Percentiles rank a stretch among this genome's conserved stretches.
phyloP scores from a whole-genome alignment of 2,888 invertebrate genomes.

The Himalopsyche tibetana region DNA sequence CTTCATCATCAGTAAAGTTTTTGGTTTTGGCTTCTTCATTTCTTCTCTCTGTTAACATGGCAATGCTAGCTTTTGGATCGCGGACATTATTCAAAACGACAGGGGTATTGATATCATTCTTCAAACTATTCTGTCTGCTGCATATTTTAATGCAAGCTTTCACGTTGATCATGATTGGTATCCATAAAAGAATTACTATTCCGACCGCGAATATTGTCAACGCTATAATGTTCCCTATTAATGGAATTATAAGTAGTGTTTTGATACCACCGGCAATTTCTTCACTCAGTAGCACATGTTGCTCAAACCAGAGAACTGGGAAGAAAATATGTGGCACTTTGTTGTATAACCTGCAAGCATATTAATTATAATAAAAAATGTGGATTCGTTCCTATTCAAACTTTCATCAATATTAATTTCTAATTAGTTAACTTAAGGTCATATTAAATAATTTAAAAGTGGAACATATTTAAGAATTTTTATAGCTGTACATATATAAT shows the following conservation, averaged over 20 bases:
- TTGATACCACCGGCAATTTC: constrained; percentile 77
- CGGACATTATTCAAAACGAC: constrained; percentile 68
- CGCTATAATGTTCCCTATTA: constrained; percentile 75
- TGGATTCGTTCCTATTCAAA: too few species aligned
- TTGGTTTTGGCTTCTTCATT: constrained; percentile 51
- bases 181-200: constrained; percentile 69
- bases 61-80: constrained; percentile 66
- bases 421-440: too few species aligned
- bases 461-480: too few species aligned
- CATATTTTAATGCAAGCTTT: constrained; percentile 61
- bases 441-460: too few species aligned
- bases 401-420: too few species aligned
- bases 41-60: constrained; percentile 53
- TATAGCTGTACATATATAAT: too few species aligned
- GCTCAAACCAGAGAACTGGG: constrained; percentile 88
- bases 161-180: constrained; percentile 66
- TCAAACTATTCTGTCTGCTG: constrained; percentile 54
- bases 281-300: constrained; percentile 79
- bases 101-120: constrained; percentile 48
- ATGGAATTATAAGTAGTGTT: constrained; percentile 75
- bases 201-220: constrained; percentile 73
- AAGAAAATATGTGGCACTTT: constrained; percentile 82
- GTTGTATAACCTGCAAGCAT: constrained; percentile 78
- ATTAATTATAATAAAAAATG: constrained; percentile 39
- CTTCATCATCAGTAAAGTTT: constrained; percentile 53